Base-by-base conservation (phyloP, 2,797 vertebrate genomes). In the Tapirus indicus region DNA sequence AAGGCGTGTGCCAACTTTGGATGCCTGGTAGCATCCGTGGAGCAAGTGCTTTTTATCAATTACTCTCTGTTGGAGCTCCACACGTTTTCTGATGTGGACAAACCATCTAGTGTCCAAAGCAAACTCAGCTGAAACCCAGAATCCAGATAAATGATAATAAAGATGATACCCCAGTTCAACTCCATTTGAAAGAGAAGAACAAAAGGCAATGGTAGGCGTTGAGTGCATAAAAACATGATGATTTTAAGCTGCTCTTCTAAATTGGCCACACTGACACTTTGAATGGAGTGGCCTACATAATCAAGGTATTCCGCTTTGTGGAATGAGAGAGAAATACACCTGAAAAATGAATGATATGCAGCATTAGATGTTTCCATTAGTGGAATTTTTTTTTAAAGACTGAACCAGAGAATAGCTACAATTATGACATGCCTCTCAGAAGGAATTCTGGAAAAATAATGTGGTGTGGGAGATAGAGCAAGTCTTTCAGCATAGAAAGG, bases 291-390 rank as follows among this genome's bases (percentile, higher is more conserved):
- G 25, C 21, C 32, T 12, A 9, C 5, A 6, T 5, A 38, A 6
- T 18, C 58, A 60, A 74, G n/a, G 12, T 20, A 83, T 83, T 74
- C 17, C 44, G n/a, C 27, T 38, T 54, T 79, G 54, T 80, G 32
- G 38, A 87, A 72, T 25, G 58, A 89, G 69, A 68, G 80, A 72
- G 41, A 21, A 54, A 66, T 23, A 2, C 35, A 64, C 10, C 1
- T 49, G 16, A 41, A 25, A n/a, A 32, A 12, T 98, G 98, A 97
- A 94, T 89, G 84, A 98, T 98, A 96, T 98, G 97, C 69, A 98
- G 91, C 64, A 85, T 77, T n/a, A 98, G 97, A 78, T 97, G 4
- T 71, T 98, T 98, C 98, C 54, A 49, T 98, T 58, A 83, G 68
- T 91, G 98, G 98, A 64, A 98, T 90, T 58, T 41, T 69, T 97